These are phyloP conservation scores for Idaea straminata DNA, from an alignment of 2,888 invertebrate species.

Conservation along the genomic window DNA sequence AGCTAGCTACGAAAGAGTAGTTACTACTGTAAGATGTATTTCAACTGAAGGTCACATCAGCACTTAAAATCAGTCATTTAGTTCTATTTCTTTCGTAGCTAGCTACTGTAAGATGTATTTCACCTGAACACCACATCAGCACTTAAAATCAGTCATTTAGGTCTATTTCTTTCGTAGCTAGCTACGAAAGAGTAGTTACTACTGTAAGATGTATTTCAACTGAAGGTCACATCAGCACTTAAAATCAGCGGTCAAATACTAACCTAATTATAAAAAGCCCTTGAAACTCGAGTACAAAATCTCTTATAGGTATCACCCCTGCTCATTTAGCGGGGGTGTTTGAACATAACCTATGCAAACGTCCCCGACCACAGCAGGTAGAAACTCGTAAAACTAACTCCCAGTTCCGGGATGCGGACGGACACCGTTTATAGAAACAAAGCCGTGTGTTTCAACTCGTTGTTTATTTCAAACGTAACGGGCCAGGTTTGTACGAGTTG, in stretches of 20 bases:
- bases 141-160: neutral
- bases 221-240: neutral
- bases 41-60: neutral
- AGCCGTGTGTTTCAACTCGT: constrained; percentile 34
- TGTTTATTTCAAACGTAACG: constrained; percentile 26
- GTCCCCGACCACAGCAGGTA: constrained; percentile 30
- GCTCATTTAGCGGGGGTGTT: constrained; percentile 18
- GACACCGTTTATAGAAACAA: constrained; percentile 49
- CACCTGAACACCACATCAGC: neutral
- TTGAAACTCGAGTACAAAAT: constrained; percentile 3
- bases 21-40: neutral
- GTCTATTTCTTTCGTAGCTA: no score
- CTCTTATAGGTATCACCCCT: constrained; percentile 2
- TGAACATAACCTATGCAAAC: constrained; percentile 27
- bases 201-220: neutral
- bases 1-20: no score
- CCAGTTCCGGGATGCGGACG: constrained; percentile 23
- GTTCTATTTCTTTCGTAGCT: no score
- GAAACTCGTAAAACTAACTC: constrained; percentile 45
- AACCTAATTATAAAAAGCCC: constrained; percentile 2
- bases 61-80: neutral
- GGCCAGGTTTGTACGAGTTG: neutral
- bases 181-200: no score
- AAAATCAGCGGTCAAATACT: neutral
- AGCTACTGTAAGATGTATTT: neutral